A percentile compares a stretch with the other conserved stretches of the same genome.
These are phyloP conservation scores for Cherax quadricarinatus DNA, from an alignment of 1,140 invertebrate species.

Conservation along the genomic window DNA sequence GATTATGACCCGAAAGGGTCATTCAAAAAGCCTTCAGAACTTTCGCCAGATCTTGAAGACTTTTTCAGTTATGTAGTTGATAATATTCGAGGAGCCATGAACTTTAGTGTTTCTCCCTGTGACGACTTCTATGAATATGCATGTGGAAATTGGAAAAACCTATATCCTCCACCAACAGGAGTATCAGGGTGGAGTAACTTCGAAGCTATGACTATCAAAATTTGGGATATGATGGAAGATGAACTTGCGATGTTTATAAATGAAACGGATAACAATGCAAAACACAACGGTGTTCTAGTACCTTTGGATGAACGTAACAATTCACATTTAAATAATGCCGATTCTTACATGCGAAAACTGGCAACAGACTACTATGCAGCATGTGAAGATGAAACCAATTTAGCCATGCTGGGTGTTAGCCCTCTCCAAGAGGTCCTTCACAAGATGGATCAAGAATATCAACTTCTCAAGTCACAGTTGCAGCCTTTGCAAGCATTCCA, in stretches of 20 bases:
- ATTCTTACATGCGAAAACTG: conserved; percentile 15
- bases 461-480: not conserved
- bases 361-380: conserved; percentile 22
- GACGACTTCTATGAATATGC: conserved; percentile 79
- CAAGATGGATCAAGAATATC: conserved; percentile 43
- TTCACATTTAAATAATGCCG: conserved; percentile 5
- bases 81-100: conserved; percentile 76
- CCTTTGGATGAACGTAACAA: not conserved
- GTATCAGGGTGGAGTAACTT: conserved; percentile 52
- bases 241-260: not conserved
- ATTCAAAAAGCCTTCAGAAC: too few species aligned
- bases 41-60: not conserved
- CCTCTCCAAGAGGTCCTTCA: conserved; percentile 30
- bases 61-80: not conserved
- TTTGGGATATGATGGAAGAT: conserved; percentile 25
- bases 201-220: conserved; percentile 34
- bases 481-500: conserved; percentile 42
- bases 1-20: not conserved
- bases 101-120: conserved; percentile 78
- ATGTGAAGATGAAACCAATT: conserved; percentile 35
- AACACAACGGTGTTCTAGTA: not conserved
- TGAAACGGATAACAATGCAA: not conserved
- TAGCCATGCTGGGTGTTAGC: not conserved
- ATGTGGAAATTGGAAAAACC: conserved; percentile 75
- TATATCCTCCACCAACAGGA: conserved; percentile 16